Percentiles rank a stretch among this genome's conserved stretches.
phyloP scores from a whole-genome alignment of 2,888 invertebrate species.

The Lottia scabra region DNA sequence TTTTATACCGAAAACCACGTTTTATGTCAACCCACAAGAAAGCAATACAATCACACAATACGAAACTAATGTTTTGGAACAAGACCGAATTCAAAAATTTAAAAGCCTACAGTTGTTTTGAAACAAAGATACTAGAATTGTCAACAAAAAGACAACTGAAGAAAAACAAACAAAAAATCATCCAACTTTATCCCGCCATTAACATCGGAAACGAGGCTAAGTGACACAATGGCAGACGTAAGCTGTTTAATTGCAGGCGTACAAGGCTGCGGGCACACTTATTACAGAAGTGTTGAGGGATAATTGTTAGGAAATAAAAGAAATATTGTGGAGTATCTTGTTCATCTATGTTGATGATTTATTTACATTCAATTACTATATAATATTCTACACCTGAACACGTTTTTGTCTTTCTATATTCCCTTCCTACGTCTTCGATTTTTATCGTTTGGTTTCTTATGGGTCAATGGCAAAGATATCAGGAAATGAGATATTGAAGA shows the following conservation, averaged over 20 bases:
- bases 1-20: too few relatives aligned
- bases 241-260: neutral
- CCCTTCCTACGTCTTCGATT: constrained; percentile 10
- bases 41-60: too few relatives aligned
- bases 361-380: constrained; percentile 19
- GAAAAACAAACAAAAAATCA: neutral
- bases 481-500: too few relatives aligned
- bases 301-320: neutral
- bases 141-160: too few relatives aligned
- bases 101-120: too few relatives aligned
- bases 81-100: too few relatives aligned
- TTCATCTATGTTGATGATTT: constrained; percentile 10
- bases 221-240: constrained; percentile 21
- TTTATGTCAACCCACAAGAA: too few relatives aligned
- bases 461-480: too few relatives aligned
- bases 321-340: neutral
- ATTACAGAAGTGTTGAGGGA: neutral
- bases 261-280: neutral
- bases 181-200: constrained; percentile 8
- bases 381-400: constrained; percentile 15
- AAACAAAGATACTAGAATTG: too few relatives aligned
- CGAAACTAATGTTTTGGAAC: too few relatives aligned
- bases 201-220: constrained; percentile 21
- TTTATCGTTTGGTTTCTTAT: neutral
- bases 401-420: constrained; percentile 6